Evolutionary conservation across 1,140 invertebrate species (phyloP).

Genomic region (Gonioctena quinquepunctata): DNA sequence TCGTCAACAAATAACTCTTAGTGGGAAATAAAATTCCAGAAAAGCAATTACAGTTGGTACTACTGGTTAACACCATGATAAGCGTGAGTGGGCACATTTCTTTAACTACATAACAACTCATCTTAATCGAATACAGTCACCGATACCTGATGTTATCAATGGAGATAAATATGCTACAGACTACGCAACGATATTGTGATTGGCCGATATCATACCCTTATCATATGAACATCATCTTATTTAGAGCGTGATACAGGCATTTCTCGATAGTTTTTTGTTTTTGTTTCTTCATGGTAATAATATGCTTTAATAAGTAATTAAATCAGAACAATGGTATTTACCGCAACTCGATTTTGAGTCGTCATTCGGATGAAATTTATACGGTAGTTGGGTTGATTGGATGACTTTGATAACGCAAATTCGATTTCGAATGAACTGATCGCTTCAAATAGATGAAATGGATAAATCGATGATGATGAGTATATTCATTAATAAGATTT

Average conservation of each 20-base stretch:
- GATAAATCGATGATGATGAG: too few relatives aligned
- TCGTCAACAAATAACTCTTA: too few relatives aligned
- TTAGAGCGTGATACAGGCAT: conserved; percentile 14
- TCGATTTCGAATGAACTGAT: too few relatives aligned
- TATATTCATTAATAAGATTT: too few relatives aligned
- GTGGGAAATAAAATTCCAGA: background rate
- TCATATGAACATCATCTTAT: conserved; percentile 13
- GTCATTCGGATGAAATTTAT: background rate
- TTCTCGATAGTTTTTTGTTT: background rate
- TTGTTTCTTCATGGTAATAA: background rate
- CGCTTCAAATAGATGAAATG: too few relatives aligned
- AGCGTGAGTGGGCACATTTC: conserved; percentile 2
- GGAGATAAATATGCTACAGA: conserved; percentile 8
- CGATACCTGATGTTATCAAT: conserved; percentile 15
- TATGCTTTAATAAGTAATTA: background rate
- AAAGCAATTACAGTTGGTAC: background rate
- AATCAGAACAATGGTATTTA: background rate
- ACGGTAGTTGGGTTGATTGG: background rate
- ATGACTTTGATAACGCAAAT: too few relatives aligned
- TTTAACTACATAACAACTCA: conserved; percentile 11
- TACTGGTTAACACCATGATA: background rate
- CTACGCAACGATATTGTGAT: background rate
- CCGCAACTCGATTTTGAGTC: background rate
- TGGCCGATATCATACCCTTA: conserved; percentile 11
- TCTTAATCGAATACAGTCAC: conserved; percentile 21